Conservation (phyloP, 2,797 vertebrate species). For the Lepus oiostolus region DNA sequence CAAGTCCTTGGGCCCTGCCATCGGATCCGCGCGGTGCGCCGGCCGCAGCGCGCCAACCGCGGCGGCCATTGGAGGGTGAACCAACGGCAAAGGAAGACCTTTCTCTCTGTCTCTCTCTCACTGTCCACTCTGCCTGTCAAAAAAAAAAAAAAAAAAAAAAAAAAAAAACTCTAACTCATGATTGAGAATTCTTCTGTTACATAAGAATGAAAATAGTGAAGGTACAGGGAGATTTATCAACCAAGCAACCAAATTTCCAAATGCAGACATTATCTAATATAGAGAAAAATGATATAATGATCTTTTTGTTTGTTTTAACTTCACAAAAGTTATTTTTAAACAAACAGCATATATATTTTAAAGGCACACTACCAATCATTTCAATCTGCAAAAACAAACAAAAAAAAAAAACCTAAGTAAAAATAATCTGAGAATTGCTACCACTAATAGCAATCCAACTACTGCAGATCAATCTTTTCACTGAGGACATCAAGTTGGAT, state of each 20-base stretch:
- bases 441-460: conserved; percentile 4
- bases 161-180: neutral
- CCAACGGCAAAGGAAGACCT: no score
- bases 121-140: no score
- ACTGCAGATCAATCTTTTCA: conserved; percentile 38
- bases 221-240: neutral
- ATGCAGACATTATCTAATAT: neutral
- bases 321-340: conserved; percentile 48
- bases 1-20: no score
- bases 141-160: no score
- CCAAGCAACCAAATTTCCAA: conserved; percentile 49
- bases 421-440: conserved; percentile 31
- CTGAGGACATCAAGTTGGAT: neutral
- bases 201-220: conserved; percentile 5
- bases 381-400: neutral
- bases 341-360: conserved; percentile 3
- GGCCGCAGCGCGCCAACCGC: no score
- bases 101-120: no score
- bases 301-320: neutral
- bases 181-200: conserved; percentile 25
- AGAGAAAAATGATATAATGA: neutral
- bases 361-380: neutral
- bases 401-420: neutral
- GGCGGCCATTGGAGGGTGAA: no score
- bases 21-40: no score